A percentile compares a stretch with the other conserved stretches of the same genome.
These are phyloP conservation scores for Lepidurus packardi DNA, from an alignment of 1,140 invertebrate species.

Conservation along the genomic window DNA sequence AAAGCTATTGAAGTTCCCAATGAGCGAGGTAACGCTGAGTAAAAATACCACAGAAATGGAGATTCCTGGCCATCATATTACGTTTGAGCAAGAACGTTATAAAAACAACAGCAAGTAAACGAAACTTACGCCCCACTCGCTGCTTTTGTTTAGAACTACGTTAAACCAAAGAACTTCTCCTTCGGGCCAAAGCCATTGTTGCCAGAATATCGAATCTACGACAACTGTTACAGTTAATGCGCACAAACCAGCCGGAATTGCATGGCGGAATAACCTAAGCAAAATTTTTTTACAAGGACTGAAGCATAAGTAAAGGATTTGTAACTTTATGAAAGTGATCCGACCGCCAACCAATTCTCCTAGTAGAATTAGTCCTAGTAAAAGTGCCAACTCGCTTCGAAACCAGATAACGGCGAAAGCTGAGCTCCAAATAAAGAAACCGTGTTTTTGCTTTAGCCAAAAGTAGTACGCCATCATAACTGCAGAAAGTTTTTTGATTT, in stretches of 20 bases:
- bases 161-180: conserved; percentile 97
- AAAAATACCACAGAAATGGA: conserved; percentile 98
- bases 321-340: conserved; percentile 50
- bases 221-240: conserved; percentile 65
- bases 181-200: conserved; percentile 87
- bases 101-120: neutral
- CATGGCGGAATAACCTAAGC: conserved; percentile 63
- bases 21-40: conserved; percentile 88
- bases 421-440: conserved; percentile 72
- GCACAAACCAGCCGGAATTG: conserved; percentile 61
- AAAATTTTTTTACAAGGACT: conserved; percentile 12
- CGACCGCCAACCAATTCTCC: conserved; percentile 61
- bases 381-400: conserved; percentile 77
- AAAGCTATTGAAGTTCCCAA: conserved; percentile 73
- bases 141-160: conserved; percentile 87
- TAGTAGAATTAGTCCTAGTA: conserved; percentile 80
- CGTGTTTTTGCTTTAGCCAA: conserved; percentile 73
- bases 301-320: conserved; percentile 37
- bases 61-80: conserved; percentile 60
- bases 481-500: conserved; percentile 51
- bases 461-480: conserved; percentile 77
- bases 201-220: conserved; percentile 93
- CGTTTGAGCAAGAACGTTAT: conserved; percentile 30
- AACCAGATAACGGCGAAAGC: conserved; percentile 86
- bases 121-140: conserved; percentile 83